Percentiles rank a stretch among this genome's conserved stretches.
Evolutionary conservation across 2,888 invertebrate genomes (phyloP).

Genomic region (Caradrina clavipalpis): DNA sequence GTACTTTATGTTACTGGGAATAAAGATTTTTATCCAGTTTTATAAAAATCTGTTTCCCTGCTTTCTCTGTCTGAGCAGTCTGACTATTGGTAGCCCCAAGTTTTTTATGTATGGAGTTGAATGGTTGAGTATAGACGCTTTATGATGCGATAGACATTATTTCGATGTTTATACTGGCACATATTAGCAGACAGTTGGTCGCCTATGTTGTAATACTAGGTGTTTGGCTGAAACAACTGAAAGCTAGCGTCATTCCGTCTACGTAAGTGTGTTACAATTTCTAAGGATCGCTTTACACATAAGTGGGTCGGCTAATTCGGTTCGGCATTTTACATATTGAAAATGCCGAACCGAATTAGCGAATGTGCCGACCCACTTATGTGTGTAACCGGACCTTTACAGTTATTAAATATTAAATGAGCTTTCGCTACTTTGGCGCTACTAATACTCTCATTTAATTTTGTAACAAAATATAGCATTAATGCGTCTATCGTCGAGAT

Average conservation of each 20-base stretch:
- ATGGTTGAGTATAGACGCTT: too few species aligned
- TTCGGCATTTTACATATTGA: too few species aligned
- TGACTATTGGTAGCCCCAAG: background rate
- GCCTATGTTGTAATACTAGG: constrained; percentile 21
- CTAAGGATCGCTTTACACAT: too few species aligned
- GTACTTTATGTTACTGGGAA: background rate
- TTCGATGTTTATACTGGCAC: constrained; percentile 24
- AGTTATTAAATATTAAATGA: background rate
- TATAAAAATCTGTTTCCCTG: background rate
- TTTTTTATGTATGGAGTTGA: background rate
- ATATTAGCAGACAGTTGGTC: constrained; percentile 31
- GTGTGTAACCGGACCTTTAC: background rate
- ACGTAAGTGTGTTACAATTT: background rate
- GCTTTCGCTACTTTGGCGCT: background rate
- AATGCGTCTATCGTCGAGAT: background rate
- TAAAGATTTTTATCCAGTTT: background rate
- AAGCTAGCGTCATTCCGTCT: background rate
- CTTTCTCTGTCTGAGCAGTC: too few species aligned
- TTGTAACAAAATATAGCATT: constrained; percentile 4
- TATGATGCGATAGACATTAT: background rate
- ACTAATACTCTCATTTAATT: background rate
- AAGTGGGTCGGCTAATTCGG: too few species aligned
- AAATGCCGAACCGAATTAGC: too few species aligned
- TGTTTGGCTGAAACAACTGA: background rate
- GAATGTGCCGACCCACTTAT: too few species aligned